Base-by-base conservation (phyloP, 2,888 invertebrate species). In the Parnassius orleans region DNA sequence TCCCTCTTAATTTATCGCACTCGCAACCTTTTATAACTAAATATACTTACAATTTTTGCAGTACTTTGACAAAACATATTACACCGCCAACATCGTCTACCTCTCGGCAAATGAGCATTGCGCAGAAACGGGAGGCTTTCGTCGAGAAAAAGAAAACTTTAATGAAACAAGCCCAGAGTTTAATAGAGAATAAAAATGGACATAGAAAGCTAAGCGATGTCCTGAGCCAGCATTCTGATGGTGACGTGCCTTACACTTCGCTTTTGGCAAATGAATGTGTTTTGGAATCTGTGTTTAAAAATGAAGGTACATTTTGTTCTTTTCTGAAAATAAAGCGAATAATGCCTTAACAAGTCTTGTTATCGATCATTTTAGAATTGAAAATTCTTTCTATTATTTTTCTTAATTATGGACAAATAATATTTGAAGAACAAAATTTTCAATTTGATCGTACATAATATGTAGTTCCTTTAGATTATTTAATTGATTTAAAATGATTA, bases 61-160 rank as follows among this genome's bases (percentile, higher is more conserved):
- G 95, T 71, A 95, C 95, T 0, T 79, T 95, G 70, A 95, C 95
- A 14, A 94, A 94, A 76, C 95, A 95, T 74, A 93, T 95, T 83
- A 94, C 94, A 0, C 94, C 94, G 1, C 94, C 94, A 5, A 84
- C 91, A 1, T 89, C 90, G 0, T 84, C 87, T 0, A 79, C 79
- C 10, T 79, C 84, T n/a, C 79, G 81, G 53, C 83, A 79, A 65
- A 70, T 80, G 60, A 81, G 80, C 1, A 76, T 80, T 2, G 82
- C 83, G 19, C 85, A 83, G 61, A 83, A 87, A 5, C 81, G 89
- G 11, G 88, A 88, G 66, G 86, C 84, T 0, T 88, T 90, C 68
- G 79, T 87, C 46, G 87, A 89, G 9, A 80, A 86, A 56, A 87
- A 85, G 67, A 90, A 90, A 69, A 77, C 80, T 43, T 83, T 84